Conservation (phyloP, 1,140 invertebrate species). For the Lasioglossum baleicum region DNA sequence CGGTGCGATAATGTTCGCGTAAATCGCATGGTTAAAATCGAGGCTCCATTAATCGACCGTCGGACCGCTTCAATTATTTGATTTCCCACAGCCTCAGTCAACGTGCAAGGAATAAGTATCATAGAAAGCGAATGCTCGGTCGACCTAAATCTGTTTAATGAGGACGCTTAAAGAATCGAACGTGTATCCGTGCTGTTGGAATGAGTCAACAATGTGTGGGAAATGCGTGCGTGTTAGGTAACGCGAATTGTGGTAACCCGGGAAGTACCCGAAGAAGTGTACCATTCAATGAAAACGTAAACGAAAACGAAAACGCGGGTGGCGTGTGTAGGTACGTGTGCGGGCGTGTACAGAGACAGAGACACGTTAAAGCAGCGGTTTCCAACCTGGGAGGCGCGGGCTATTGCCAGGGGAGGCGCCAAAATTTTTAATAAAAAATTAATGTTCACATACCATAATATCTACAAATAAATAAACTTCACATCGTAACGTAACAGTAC, state of each 20-base stretch:
- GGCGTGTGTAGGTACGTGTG: too few relatives aligned
- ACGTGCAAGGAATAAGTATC: background rate
- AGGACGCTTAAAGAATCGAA: background rate
- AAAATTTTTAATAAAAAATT: too few relatives aligned
- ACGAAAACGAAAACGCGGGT: background rate
- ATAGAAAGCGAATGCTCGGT: constrained; percentile 1
- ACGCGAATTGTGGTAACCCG: background rate
- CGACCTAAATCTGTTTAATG: constrained; percentile 1
- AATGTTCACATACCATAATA: too few relatives aligned
- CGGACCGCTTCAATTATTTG: background rate
- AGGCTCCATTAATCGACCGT: too few relatives aligned
- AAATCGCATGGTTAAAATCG: too few relatives aligned
- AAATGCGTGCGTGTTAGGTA: background rate
- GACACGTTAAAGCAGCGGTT: too few relatives aligned
- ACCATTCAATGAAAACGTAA: background rate
- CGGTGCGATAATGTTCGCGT: too few relatives aligned
- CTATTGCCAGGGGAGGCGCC: too few relatives aligned
- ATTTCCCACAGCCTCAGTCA: background rate
- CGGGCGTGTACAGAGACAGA: background rate
- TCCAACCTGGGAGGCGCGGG: too few relatives aligned
- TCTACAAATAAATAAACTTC: too few relatives aligned
- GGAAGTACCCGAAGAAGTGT: background rate
- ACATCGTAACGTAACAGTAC: too few relatives aligned
- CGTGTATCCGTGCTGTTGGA: background rate
- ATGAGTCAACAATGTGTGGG: background rate